A percentile compares a stretch with the other conserved stretches of the same genome.
phyloP scores from a whole-genome alignment of 2,797 vertebrate genomes.

The Alosa sapidissima region DNA sequence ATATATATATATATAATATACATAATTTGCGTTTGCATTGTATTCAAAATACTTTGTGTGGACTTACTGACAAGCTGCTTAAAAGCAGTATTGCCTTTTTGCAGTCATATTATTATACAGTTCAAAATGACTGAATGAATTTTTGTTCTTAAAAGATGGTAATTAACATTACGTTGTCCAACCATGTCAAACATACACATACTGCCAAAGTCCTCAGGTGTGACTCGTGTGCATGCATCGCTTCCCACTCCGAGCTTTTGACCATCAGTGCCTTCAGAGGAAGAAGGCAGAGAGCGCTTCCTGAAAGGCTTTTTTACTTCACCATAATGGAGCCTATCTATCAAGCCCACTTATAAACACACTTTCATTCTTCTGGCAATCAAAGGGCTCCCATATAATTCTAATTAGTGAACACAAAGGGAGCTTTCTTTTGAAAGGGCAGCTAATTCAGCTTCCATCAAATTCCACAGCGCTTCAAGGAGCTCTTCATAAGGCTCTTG shows the following conservation, averaged over 20 bases:
- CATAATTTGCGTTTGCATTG: neutral
- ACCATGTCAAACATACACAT: constrained; percentile 7
- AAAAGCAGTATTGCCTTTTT: neutral
- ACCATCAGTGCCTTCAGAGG: constrained; percentile 31
- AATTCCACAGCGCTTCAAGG: constrained; percentile 70
- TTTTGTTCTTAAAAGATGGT: neutral
- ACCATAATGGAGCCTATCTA: constrained; percentile 70
- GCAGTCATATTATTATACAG: neutral
- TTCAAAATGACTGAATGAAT: too few species aligned
- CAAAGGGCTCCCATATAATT: constrained; percentile 72
- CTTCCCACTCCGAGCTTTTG: constrained; percentile 43
- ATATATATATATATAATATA: too few species aligned
- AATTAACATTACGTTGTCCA: neutral
- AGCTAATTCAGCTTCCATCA: constrained; percentile 76
- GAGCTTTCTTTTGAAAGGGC: constrained; percentile 59
- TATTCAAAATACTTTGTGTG: neutral
- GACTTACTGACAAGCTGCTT: neutral
- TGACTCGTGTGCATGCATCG: neutral
- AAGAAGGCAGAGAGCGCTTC: constrained; percentile 62
- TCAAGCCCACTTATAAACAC: constrained; percentile 70
- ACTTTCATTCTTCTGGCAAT: constrained; percentile 59
- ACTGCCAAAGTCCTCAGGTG: neutral
- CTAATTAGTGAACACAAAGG: constrained; percentile 74
- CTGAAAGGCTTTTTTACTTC: constrained; percentile 64
- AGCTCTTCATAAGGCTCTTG: constrained; percentile 71